Conservation (phyloP, 1,140 invertebrate genomes). For the Bombus picipes region DNA sequence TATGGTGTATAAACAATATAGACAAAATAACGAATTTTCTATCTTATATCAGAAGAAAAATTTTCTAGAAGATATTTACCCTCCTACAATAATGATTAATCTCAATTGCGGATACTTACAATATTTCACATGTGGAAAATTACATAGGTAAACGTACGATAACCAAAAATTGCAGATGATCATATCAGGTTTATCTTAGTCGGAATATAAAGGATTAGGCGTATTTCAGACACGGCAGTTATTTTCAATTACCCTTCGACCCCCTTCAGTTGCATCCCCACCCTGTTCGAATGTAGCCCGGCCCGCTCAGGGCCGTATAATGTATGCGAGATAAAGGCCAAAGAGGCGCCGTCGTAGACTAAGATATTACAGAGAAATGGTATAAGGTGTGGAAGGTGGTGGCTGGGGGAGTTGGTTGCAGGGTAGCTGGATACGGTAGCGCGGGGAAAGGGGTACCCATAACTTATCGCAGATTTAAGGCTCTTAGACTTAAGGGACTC, state of each 20-base stretch:
- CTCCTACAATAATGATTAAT: too few species aligned
- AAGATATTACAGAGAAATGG: slow-evolving; percentile 83
- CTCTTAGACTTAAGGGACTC: slow-evolving; percentile 84
- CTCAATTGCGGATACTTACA: neutral
- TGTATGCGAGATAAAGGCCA: slow-evolving; percentile 83
- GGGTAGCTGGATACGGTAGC: slow-evolving; percentile 64
- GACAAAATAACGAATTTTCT: neutral
- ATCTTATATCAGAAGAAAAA: neutral
- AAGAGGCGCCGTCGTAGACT: slow-evolving; percentile 79
- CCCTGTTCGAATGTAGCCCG: slow-evolving; percentile 54
- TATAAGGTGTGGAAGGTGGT: slow-evolving; percentile 76
- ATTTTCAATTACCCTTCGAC: slow-evolving; percentile 82
- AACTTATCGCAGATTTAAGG: slow-evolving; percentile 84
- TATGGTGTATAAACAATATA: neutral
- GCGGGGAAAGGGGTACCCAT: slow-evolving; percentile 79
- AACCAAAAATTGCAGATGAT: slow-evolving; percentile 60
- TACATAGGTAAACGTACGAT: neutral
- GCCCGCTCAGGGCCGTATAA: slow-evolving; percentile 73
- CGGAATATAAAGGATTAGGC: slow-evolving; percentile 76
- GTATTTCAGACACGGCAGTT: slow-evolving; percentile 78
- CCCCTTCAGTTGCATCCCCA: slow-evolving; percentile 63
- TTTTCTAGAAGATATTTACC: neutral
- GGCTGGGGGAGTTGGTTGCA: slow-evolving; percentile 56
- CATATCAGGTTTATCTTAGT: slow-evolving; percentile 73
- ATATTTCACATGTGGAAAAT: neutral